A percentile compares a stretch with the other conserved stretches of the same genome.
phyloP scores from a whole-genome alignment of 2,888 invertebrate species.

The Mesoligia furuncula region DNA sequence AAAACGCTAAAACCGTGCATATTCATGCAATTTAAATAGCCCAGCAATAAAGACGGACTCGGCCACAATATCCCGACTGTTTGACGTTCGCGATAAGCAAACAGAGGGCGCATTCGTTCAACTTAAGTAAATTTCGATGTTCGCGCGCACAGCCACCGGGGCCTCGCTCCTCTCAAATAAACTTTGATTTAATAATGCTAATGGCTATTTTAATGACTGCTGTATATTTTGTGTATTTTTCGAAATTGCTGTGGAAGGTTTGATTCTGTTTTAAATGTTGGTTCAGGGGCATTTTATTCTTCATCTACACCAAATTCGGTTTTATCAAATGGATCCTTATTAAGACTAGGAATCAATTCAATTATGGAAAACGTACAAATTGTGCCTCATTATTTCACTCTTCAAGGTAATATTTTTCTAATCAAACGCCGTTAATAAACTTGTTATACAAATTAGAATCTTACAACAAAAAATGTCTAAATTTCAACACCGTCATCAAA shows the following conservation, averaged over 20 bases:
- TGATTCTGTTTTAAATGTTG: background rate
- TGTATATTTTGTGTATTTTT: slow-evolving; percentile 45
- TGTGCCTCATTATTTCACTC: background rate
- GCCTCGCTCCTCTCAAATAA: slow-evolving; percentile 77
- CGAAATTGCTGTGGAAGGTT: slow-evolving; percentile 11
- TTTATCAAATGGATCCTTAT: background rate
- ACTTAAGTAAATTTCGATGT: slow-evolving; percentile 91
- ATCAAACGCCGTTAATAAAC: background rate
- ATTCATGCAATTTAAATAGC: slow-evolving; percentile 83
- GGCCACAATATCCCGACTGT: slow-evolving; percentile 79
- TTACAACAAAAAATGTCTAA: slow-evolving; percentile 19
- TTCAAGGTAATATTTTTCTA: background rate
- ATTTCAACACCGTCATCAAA: slow-evolving; percentile 46
- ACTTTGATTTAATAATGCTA: slow-evolving; percentile 75
- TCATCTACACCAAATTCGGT: background rate
- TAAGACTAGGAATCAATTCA: background rate
- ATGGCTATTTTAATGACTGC: slow-evolving; percentile 70
- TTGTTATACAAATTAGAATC: slow-evolving; percentile 24
- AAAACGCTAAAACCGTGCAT: slow-evolving; percentile 78
- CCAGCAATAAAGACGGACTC: slow-evolving; percentile 79
- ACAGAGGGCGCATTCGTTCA: slow-evolving; percentile 89
- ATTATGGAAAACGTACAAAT: background rate
- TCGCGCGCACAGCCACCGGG: slow-evolving; percentile 78
- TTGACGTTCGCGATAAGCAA: slow-evolving; percentile 83
- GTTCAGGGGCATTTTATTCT: background rate